Evolutionary conservation across 2,888 invertebrate genomes (phyloP), one percentile per base, ranked within the genome.

Genomic region (Pseudanteris insignis): DNA sequence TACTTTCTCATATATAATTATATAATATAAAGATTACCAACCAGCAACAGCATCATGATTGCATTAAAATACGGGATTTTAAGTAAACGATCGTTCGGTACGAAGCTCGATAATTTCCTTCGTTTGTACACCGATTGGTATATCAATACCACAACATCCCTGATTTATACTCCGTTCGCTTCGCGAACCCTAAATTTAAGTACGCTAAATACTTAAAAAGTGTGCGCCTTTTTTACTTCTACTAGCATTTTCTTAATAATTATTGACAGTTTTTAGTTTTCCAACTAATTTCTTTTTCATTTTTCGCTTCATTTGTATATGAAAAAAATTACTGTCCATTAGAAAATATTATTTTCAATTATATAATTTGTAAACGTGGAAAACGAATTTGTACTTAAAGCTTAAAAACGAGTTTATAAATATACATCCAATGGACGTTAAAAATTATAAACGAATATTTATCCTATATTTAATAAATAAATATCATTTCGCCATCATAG

Each of bases 11-110:
- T 57, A 21, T 43, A 34, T 34, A 34, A 13, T 51, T 8, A 58
- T 54, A 38, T 43, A 48, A 53, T 60, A 58, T 50, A 61, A 64
- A 58, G 57, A 58, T 54, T 54, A 61, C 44, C 44, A 55, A 58
- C 40, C 50, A 64, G 50, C 46, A 53, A 44, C 53, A 60, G 46
- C 51, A 48, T 44, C 58, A 57, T 37, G 50, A 61, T 64, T 38
- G 62, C 62, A 47, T 47, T 46, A 54, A 64, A 64, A 54, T 54
- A 54, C 44, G 11, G 43, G 29, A 54, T 36, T 58, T 48, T 37
- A 59, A 64, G 43, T 53, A 36, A 47, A 36, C 38, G 14, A 25
- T 36, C 43, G 54, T 24, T 47, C 21, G 54, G 50, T 46, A 54
- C 54, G 54, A 54, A 60, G 54, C 40, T 54, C 38, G 54, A 54